Evolutionary conservation across 2,113 vertebrate species (phyloP).

Genomic region (Collichthys lucidus): DNA sequence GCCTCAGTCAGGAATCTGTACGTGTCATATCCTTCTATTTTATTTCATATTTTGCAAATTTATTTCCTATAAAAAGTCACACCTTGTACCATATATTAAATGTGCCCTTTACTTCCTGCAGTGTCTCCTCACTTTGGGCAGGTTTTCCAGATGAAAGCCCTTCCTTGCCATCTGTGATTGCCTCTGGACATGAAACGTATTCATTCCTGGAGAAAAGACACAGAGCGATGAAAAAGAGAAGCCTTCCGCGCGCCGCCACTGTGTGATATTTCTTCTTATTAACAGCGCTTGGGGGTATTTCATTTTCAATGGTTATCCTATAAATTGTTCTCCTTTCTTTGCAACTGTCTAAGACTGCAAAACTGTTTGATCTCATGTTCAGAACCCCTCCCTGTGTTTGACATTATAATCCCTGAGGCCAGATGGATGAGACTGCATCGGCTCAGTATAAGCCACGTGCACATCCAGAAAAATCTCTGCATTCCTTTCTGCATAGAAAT

Average conservation of each 20-base stretch:
- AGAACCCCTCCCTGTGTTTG: not conserved
- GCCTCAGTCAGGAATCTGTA: not conserved
- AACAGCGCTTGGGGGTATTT: constrained; percentile 38
- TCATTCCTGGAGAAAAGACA: constrained; percentile 40
- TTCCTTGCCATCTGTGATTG: constrained; percentile 33
- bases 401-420: constrained; percentile 14
- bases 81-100: not conserved
- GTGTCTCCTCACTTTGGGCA: constrained; percentile 4
- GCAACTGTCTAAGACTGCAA: constrained; percentile 26
- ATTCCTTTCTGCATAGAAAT: not conserved
- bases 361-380: constrained; percentile 46
- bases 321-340: constrained; percentile 39
- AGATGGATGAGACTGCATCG: not conserved
- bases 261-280: constrained; percentile 34
- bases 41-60: constrained; percentile 2
- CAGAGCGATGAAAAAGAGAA: constrained; percentile 12
- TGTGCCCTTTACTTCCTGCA: not conserved
- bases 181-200: constrained; percentile 35
- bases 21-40: not conserved
- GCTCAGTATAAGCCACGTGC: not conserved
- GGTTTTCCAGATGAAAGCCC: constrained; percentile 50
- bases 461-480: not conserved
- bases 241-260: constrained; percentile 5
- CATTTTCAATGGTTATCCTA: constrained; percentile 42
- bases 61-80: not conserved